Base-by-base conservation (phyloP, 2,797 vertebrate genomes). In the Podargus strigoides region DNA sequence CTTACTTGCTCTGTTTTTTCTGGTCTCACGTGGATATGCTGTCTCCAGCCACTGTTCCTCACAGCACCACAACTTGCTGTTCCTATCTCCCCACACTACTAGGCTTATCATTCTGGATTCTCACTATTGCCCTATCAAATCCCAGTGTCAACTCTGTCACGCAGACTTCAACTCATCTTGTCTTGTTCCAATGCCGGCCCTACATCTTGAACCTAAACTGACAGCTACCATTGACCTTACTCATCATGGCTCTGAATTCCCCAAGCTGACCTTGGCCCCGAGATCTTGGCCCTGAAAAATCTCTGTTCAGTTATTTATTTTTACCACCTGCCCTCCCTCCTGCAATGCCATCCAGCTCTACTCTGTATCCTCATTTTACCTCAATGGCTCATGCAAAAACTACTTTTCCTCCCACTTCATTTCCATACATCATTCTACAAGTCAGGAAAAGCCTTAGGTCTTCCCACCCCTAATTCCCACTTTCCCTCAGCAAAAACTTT, bases 361-460 rank as follows among this genome's bases (percentile, higher is more conserved):
- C 28, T 16, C 26, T 37, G 52, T 91, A 94, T 76, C 77, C 89
- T 90, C 52, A 66, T 78, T 95, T 90, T 88, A 74, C 67, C n/a
- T 93, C 59, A 73, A 46, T 12, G 24, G 73, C 30, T 92, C 67
- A 92, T 53, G 56, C 59, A 87, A 87, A 93, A 78, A 79, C 74
- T 82, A 59, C 39, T 84, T 67, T 73, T 89, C 77, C 58, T 86
- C 68, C 34, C 74, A 92, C 70, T 82, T 76, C 36, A 88, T 88
- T 91, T 91, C 59, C 69, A 76, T 42, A 70, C 18, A 42, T 74
- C 70, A 90, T 69, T 64, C 60, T 83, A 75, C 46, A 77, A 92
- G 58, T 30, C 19, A 60, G 23, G 53, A 88, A 85, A 85, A 94
- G 49, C 36, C 79, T 84, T 58, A 32, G 12, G 13, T 66, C 49